These are phyloP conservation scores for Todiramphus chloris DNA, from an alignment of 2,113 vertebrate genomes.

Conservation along the genomic window DNA sequence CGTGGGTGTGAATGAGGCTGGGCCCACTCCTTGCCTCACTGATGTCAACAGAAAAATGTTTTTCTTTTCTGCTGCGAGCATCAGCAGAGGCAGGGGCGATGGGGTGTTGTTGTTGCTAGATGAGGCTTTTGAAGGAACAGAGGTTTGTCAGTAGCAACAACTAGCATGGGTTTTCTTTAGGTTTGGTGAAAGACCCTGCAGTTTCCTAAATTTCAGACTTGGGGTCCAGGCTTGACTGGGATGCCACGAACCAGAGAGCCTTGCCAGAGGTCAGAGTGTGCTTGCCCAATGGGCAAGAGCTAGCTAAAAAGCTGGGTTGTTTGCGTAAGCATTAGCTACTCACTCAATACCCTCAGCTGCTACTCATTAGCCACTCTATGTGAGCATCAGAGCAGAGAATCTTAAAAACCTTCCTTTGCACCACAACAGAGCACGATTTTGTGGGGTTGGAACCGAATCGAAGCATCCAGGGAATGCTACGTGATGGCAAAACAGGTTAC, in stretches of 20 bases:
- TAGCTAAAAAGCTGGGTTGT: not conserved
- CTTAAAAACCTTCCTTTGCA: not conserved
- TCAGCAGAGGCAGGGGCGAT: not conserved
- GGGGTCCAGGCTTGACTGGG: not conserved
- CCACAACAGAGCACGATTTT: not conserved
- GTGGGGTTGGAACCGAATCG: not conserved
- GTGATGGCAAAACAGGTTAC: not conserved
- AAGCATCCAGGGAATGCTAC: not conserved
- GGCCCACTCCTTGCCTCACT: conserved; percentile 28
- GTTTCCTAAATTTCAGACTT: not conserved
- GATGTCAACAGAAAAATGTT: conserved; percentile 54
- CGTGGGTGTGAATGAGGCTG: conserved; percentile 41
- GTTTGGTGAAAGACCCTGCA: not conserved
- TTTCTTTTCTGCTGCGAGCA: not conserved
- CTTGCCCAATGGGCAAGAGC: fast-evolving
- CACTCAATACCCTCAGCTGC: too few species aligned
- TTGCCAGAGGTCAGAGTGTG: fast-evolving
- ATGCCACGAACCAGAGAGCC: fast-evolving
- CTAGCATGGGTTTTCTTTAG: not conserved
- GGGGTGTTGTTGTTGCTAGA: not conserved
- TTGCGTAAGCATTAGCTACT: not conserved
- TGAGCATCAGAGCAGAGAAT: not conserved
- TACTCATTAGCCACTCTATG: not conserved
- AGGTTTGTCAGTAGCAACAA: not conserved
- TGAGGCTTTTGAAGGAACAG: not conserved